Conservation (phyloP, 2,113 vertebrate genomes). For the Oreochromis aureus region DNA sequence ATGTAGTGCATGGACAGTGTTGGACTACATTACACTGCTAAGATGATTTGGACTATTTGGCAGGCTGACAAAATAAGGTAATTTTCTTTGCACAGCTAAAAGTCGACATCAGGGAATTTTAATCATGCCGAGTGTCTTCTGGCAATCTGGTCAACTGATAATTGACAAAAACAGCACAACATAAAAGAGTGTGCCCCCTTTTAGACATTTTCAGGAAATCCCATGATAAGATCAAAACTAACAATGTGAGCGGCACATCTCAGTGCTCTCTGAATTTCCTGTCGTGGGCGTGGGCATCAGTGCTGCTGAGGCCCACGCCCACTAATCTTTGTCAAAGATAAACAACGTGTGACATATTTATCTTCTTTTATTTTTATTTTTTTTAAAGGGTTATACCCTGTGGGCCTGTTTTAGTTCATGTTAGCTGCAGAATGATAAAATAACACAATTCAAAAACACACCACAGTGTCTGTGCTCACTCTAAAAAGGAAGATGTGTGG, state of each 20-base stretch:
- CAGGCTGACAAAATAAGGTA: neutral
- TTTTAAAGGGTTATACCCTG: neutral
- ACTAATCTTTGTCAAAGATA: neutral
- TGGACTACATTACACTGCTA: neutral
- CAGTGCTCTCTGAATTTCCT: neutral
- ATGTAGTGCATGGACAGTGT: neutral
- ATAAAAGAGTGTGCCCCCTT: neutral
- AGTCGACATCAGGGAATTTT: neutral
- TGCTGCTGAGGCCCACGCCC: neutral
- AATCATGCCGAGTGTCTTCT: neutral
- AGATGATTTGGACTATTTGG: neutral
- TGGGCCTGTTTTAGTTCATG: neutral
- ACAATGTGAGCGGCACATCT: neutral
- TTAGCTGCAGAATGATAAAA: neutral
- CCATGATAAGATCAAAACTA: neutral
- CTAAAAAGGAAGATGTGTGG: neutral
- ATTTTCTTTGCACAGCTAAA: neutral
- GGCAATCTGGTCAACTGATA: neutral
- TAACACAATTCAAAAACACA: neutral
- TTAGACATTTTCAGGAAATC: neutral
- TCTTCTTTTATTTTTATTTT: neutral
- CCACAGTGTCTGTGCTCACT: neutral
- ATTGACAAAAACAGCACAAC: neutral
- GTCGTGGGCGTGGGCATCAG: fast-evolving
- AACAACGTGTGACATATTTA: neutral